Base-by-base conservation (phyloP, 2,797 vertebrate genomes). In the Poecile montanus region DNA sequence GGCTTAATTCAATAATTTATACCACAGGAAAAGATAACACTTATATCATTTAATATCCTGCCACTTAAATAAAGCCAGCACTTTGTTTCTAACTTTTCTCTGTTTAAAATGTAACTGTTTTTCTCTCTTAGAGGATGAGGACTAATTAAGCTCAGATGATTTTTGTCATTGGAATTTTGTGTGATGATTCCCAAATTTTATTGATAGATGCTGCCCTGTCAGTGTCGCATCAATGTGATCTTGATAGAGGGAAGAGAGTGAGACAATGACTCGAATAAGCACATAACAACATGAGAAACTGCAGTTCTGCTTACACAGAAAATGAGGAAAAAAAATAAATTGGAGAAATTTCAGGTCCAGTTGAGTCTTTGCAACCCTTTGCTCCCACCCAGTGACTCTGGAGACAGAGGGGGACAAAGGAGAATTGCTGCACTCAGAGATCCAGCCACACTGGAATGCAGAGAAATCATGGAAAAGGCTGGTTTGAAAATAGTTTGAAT, bases 1-100 rank as follows among this genome's bases (percentile, higher is more conserved):
- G 80, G 82, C 63, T 94, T 93, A 95, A 96, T 96, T 96, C 93
- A 95, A 94, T 96, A 93, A 95, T 86, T 94, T 94, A 94, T 67
- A 72, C 30, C 54, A 45, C 48, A 92, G 61, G 78, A 84, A 62
- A 91, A 88, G 50, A 93, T 94, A 97, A 97, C 91, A 95, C 84
- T 78, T 93, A 15, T 89, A 94, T 95, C 89, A 83, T 91, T 96
- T 95, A 88, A 94, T 95, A 93, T 82, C 94, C 93, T 96, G 92
- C 85, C 89, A 92, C 62, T 85, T 94, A 62, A 95, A 95, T 74
- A 92, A 95, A 96, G 85, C 57, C 79, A 83, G 16, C 56, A 36
- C 26, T 92, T 95, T 75, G 61, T 85, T 88, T 56, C 16, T 8
- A 68, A 78, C 50, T 88, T 75, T 88, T 51, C 75, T 67, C 51